Conservation (phyloP, 1,140 invertebrate species). For the Papilio machaon region DNA sequence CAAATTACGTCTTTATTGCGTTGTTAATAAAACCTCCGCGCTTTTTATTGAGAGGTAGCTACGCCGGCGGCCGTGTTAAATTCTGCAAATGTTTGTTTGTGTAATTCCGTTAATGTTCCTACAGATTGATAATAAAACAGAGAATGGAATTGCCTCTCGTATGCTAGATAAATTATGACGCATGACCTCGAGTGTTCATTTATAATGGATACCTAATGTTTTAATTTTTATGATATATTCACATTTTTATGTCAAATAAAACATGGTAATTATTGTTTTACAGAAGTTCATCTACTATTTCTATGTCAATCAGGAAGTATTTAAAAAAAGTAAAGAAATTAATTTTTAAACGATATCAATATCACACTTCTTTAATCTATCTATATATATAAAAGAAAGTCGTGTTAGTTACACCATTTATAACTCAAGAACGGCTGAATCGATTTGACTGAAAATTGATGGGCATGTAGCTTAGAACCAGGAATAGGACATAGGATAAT, state of each 20-base stretch:
- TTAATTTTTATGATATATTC: not conserved
- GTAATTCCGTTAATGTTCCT: slow-evolving; percentile 53
- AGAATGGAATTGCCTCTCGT: slow-evolving; percentile 34
- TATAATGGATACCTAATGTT: not conserved
- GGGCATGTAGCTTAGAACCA: too few relatives aligned
- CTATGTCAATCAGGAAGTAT: not conserved
- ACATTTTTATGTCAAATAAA: not conserved
- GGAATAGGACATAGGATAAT: too few relatives aligned
- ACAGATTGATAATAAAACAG: slow-evolving; percentile 39
- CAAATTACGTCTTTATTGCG: slow-evolving; percentile 60
- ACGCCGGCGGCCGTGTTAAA: slow-evolving; percentile 46
- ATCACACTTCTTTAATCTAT: not conserved
- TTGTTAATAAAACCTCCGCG: slow-evolving; percentile 35
- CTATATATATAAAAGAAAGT: too few relatives aligned
- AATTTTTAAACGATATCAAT: not conserved
- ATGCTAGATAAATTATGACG: slow-evolving; percentile 28
- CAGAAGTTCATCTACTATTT: too few relatives aligned
- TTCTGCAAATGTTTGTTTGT: slow-evolving; percentile 52
- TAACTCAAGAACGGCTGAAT: too few relatives aligned
- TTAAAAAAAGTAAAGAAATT: not conserved
- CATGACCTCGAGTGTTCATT: not conserved
- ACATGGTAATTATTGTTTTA: not conserved
- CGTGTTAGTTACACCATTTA: too few relatives aligned
- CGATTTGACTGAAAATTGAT: too few relatives aligned
- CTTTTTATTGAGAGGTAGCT: slow-evolving; percentile 39